Conservation (phyloP, 2,888 invertebrate species). For the Automeris io region DNA sequence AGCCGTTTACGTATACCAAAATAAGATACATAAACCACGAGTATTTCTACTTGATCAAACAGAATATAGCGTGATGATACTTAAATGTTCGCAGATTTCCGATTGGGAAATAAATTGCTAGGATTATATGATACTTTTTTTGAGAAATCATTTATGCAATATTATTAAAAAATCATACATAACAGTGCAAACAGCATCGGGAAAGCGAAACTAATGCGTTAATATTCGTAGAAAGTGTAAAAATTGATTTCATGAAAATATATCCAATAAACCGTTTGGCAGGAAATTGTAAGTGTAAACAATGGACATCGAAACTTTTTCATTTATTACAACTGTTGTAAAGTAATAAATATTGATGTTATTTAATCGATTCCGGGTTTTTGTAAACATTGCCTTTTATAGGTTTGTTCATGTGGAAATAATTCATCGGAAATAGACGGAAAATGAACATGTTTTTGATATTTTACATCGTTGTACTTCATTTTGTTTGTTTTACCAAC, state of each 20-base stretch:
- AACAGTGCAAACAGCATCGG: slow-evolving; percentile 46
- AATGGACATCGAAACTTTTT: slow-evolving; percentile 9
- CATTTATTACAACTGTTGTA: slow-evolving; percentile 12
- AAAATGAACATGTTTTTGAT: too few relatives aligned
- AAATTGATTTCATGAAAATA: slow-evolving; percentile 52
- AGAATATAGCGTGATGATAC: too few relatives aligned
- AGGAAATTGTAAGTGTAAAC: slow-evolving; percentile 11
- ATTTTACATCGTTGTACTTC: too few relatives aligned
- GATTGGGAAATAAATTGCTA: too few relatives aligned
- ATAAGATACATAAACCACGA: too few relatives aligned
- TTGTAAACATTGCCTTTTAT: slow-evolving; percentile 17
- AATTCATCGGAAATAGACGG: neutral
- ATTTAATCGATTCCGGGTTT: slow-evolving; percentile 18
- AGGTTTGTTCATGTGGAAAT: slow-evolving; percentile 4
- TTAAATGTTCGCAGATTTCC: too few relatives aligned
- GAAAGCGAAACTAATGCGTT: slow-evolving; percentile 65
- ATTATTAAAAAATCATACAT: slow-evolving; percentile 44
- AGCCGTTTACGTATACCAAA: too few relatives aligned
- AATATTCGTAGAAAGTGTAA: slow-evolving; percentile 63
- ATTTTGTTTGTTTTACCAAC: too few relatives aligned
- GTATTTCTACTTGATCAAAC: too few relatives aligned
- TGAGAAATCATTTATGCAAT: slow-evolving; percentile 16
- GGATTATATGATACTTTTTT: too few relatives aligned
- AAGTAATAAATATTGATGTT: slow-evolving; percentile 19
- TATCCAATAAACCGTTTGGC: slow-evolving; percentile 17